A percentile compares a stretch with the other conserved stretches of the same genome.
Evolutionary conservation across 1,140 invertebrate genomes (phyloP).

Genomic region (Agraylea sexmaculata): DNA sequence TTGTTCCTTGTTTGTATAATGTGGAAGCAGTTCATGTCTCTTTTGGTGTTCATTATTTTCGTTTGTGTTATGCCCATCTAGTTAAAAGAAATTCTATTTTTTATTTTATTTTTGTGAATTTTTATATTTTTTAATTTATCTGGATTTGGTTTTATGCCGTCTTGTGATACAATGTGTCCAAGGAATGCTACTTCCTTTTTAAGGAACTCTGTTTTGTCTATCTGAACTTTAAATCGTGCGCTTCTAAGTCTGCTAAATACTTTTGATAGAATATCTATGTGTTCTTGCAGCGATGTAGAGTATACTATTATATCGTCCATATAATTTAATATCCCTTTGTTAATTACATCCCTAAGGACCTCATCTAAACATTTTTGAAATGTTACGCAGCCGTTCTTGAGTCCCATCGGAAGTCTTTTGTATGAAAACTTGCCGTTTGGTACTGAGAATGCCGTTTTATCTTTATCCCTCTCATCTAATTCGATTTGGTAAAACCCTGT

Average conservation of each 20-base stretch:
- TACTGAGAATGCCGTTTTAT: too few species aligned
- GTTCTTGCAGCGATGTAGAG: slow-evolving; percentile 21
- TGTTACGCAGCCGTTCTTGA: neutral
- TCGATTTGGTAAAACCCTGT: slow-evolving; percentile 40
- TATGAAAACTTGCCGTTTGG: slow-evolving; percentile 34
- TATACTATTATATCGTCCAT: slow-evolving; percentile 26
- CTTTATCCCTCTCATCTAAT: slow-evolving; percentile 25
- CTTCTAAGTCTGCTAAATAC: slow-evolving; percentile 20
- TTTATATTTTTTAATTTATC: slow-evolving; percentile 20
- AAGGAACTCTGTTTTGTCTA: slow-evolving; percentile 24
- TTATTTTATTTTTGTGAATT: too few species aligned
- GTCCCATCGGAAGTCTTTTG: slow-evolving; percentile 18
- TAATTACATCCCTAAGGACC: slow-evolving; percentile 22
- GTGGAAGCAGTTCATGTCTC: slow-evolving; percentile 16
- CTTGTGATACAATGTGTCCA: slow-evolving; percentile 23
- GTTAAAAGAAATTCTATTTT: too few species aligned
- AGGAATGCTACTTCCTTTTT: slow-evolving; percentile 20
- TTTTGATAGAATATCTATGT: slow-evolving; percentile 18
- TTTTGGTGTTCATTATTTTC: slow-evolving; percentile 19
- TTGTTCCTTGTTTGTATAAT: too few species aligned
- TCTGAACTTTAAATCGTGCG: slow-evolving; percentile 22
- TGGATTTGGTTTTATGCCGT: too few species aligned
- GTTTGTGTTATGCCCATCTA: too few species aligned
- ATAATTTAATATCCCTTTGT: slow-evolving; percentile 24
- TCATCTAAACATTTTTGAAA: slow-evolving; percentile 25